These are phyloP conservation scores for Amphiura filiformis DNA, from an alignment of 35 echinoderm and acorn worm genomes.

Conservation along the genomic window DNA sequence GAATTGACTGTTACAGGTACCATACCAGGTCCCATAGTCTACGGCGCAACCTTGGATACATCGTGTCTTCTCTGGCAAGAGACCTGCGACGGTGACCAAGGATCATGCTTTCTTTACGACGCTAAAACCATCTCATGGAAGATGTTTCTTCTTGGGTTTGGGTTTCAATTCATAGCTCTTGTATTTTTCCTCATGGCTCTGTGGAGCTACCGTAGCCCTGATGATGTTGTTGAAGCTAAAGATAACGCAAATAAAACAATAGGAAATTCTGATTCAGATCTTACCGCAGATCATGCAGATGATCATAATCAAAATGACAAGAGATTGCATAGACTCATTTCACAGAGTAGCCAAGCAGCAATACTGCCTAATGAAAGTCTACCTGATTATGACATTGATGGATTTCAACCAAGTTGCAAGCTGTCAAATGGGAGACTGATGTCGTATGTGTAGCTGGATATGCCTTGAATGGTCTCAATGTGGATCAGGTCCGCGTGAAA, in stretches of 20 bases:
- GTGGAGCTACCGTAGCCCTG: not conserved
- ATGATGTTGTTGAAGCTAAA: not conserved
- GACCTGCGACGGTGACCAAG: slow-evolving; percentile 15
- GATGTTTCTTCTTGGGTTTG: slow-evolving; percentile 7
- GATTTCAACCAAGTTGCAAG: no score
- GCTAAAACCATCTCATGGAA: slow-evolving; percentile 24
- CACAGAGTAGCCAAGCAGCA: not conserved
- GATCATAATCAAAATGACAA: not conserved
- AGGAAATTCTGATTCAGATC: not conserved
- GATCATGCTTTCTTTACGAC: slow-evolving; percentile 57
- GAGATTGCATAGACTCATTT: not conserved
- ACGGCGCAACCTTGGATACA: slow-evolving; percentile 38
- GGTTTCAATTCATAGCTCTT: slow-evolving; percentile 3
- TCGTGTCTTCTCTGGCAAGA: slow-evolving; percentile 65
- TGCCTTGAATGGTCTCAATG: no score
- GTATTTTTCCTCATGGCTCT: slow-evolving; percentile 23
- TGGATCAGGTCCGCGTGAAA: no score
- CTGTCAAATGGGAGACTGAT: no score
- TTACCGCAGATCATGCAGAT: not conserved
- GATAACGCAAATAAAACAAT: not conserved
- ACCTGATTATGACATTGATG: not conserved
- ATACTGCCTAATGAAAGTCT: not conserved
- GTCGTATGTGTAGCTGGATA: no score
- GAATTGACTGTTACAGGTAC: slow-evolving; percentile 23
- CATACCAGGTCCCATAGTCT: slow-evolving; percentile 61